phyloP scores from a whole-genome alignment of 35 echinoderm and acorn worm genomes.

The Chiridota heheva region DNA sequence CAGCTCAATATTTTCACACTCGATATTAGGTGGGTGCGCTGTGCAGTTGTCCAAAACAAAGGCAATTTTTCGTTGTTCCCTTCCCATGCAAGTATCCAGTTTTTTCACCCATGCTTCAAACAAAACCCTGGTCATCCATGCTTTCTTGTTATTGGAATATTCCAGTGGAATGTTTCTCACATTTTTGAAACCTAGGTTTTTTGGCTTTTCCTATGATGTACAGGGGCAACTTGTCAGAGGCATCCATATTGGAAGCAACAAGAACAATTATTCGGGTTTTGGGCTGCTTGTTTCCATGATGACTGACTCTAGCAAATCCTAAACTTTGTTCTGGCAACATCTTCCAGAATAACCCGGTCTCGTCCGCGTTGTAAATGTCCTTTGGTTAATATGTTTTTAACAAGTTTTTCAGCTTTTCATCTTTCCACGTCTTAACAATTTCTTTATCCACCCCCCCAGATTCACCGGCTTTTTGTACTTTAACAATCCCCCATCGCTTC shows the following conservation, averaged over 20 bases:
- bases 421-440: not conserved
- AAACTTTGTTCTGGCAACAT: not conserved
- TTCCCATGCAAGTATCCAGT: not conserved
- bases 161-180: no score
- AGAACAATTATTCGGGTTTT: conserved; percentile 17
- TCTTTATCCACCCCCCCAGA: not conserved
- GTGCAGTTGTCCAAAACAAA: conserved; percentile 15
- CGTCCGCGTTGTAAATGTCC: conserved; percentile 50
- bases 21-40: not conserved
- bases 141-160: no score
- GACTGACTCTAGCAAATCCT: no score
- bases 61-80: not conserved
- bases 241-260: conserved; percentile 21
- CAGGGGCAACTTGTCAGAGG: conserved; percentile 9
- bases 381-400: not conserved
- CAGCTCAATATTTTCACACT: conserved; percentile 12
- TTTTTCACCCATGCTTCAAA: conserved; percentile 7
- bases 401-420: not conserved
- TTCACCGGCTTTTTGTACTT: not conserved
- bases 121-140: not conserved
- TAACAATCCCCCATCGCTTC: conserved; percentile 13
- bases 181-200: no score
- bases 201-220: no score
- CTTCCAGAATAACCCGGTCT: conserved; percentile 41
- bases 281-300: not conserved